Evolutionary conservation across 2,113 vertebrate species (phyloP), one percentile per base, ranked within the genome.

Genomic region (Anhinga anhinga): DNA sequence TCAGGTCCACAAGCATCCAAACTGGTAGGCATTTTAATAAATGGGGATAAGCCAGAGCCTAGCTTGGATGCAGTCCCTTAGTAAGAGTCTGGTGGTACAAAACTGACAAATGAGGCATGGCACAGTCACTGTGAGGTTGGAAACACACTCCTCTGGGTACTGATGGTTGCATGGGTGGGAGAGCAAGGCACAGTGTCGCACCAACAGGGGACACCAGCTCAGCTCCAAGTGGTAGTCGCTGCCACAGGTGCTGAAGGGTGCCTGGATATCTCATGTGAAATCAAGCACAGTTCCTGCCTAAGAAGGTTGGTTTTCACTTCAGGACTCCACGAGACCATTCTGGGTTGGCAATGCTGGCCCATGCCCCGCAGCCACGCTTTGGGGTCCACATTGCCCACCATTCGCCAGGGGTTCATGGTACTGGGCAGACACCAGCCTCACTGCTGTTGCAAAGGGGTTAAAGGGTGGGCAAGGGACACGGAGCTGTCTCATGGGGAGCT

Each of bases 381-480:
- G 70, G 23, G 53, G 26, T 32, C 27, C 13, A n/a, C 9, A 1
- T 0, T 77, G 65, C 30, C 45, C 50, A 27, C 71, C 44, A 15
- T 21, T 72, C 9, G 40, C 42, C 32, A 29, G 47, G 56, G 56
- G 7, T 50, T 67, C 3, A 0, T 66, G 66, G 56, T 23, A 32
- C 70, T 74, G 84, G 38, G 70, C 65, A 95, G 73, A 81, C 63
- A 69, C 22, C 52, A 70, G 8, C 6, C 36, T 47, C 30, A 3
- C 15, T 82, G 47, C 38, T 85, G 25, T 14, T 66, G 36, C 26
- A 14, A 79, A 20, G 29, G 12, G 7, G 2, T 32, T 84, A 52
- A 19, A 0, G 13, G 66, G 20, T 25, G 29, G 36, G 30, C 3
- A 7, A 49, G 36, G 38, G 40, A 44, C 62, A 56, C 0, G 0